Base-by-base conservation (phyloP, 2,888 invertebrate species). In the Caenorhabditis wallacei region DNA sequence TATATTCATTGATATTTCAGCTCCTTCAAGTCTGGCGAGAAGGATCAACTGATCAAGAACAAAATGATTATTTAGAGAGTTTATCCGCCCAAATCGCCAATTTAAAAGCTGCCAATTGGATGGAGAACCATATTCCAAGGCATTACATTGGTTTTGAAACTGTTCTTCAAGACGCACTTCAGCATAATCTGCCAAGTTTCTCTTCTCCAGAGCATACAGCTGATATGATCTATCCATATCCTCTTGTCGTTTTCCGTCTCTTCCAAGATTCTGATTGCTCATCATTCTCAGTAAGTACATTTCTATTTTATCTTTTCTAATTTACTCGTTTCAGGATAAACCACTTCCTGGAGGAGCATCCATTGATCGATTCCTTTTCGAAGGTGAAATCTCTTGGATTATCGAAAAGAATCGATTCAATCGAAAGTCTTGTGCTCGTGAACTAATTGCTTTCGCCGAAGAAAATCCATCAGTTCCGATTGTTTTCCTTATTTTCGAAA, bases 201-300 rank as follows among this genome's bases (percentile, higher is more conserved):
- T 94, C 95, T 91, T 96, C 97, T 13, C 97, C 98, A 4, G 95
- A 96, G 0, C 98, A 98, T 93, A 95, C 96, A 92, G 96, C 97
- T 85, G 94, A 95, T 1, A 95, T 95, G 91, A 94, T 94, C 26
- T 99, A 99, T 93, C 98, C 98, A 0, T 95, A 97, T 94, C 99
- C 99, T 0, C 95, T 95, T 92, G 96, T 97, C 1, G 95, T 98
- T 46, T 98, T 97, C 93, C 94, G 94, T 37, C 92, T 99, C 95
- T 99, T 99, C 93, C 98, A 98, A 93, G 97, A 98, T 92, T 97
- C 98, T 0, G 99, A 99, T 93, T 97, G 98, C 89, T 97, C 98
- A 0, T 97, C 97, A 92, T 63, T 46, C 16, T 92, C 87, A 51
- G 89, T 89, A 10, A 80, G 84, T 75, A 30, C 30, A 30, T 30